A percentile compares a stretch with the other conserved stretches of the same genome.
phyloP scores from a whole-genome alignment of 2,113 vertebrate genomes.

The Scomber japonicus region DNA sequence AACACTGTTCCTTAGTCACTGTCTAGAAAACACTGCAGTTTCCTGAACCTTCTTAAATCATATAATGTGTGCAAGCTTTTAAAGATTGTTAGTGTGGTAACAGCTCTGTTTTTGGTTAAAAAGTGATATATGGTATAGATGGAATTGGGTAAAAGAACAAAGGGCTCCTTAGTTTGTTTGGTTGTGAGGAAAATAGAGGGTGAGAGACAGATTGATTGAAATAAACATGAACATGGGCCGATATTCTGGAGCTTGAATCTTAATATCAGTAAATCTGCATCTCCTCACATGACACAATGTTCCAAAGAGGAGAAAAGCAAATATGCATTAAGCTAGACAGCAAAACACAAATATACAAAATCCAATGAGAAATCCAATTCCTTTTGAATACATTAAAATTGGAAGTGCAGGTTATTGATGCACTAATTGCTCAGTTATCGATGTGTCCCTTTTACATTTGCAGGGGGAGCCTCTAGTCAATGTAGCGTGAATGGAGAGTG shows the following conservation, averaged over 20 bases:
- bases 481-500: constrained; percentile 65
- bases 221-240: constrained; percentile 12
- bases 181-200: constrained; percentile 30
- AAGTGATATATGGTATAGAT: neutral
- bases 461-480: constrained; percentile 70
- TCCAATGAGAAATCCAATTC: constrained; percentile 79
- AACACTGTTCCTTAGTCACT: neutral
- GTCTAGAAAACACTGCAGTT: neutral
- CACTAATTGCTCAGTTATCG: constrained; percentile 84
- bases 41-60: constrained; percentile 4
- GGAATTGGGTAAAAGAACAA: constrained; percentile 9
- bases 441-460: constrained; percentile 82
- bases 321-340: constrained; percentile 68
- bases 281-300: constrained; percentile 32
- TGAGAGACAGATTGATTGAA: neutral
- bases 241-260: constrained; percentile 37
- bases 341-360: constrained; percentile 77
- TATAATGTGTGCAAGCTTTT: neutral
- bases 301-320: constrained; percentile 58
- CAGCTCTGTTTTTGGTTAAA: neutral
- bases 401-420: constrained; percentile 81
- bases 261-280: constrained; percentile 29
- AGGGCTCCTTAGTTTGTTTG: constrained; percentile 21
- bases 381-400: constrained; percentile 80
- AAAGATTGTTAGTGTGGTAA: neutral